These are phyloP conservation scores for Paraescarpia echinospica DNA, from an alignment of 1,140 invertebrate genomes.

Conservation along the genomic window DNA sequence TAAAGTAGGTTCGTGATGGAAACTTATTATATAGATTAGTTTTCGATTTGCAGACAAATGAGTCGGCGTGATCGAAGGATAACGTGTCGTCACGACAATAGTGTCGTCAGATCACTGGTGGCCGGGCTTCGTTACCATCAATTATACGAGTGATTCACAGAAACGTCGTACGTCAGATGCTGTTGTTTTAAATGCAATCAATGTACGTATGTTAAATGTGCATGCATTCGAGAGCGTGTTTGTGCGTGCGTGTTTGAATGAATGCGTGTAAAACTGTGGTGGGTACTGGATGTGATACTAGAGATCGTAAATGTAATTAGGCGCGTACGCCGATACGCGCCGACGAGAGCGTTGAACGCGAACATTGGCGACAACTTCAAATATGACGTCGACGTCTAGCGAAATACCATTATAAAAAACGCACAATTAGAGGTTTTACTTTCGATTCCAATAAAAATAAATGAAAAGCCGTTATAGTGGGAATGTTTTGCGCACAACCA, in stretches of 20 bases:
- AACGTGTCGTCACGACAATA: background rate
- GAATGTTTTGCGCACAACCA: too few species aligned
- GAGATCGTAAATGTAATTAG: too few species aligned
- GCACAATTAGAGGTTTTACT: too few species aligned
- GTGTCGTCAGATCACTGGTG: background rate
- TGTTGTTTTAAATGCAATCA: slow-evolving; percentile 1
- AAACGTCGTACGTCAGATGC: background rate
- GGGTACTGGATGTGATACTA: too few species aligned
- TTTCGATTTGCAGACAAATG: background rate
- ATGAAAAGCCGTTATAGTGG: too few species aligned
- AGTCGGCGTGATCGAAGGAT: background rate
- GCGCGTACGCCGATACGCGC: too few species aligned
- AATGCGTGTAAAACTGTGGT: background rate
- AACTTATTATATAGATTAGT: background rate
- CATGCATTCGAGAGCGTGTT: background rate
- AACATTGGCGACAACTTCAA: too few species aligned
- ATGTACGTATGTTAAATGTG: background rate
- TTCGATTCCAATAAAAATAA: too few species aligned
- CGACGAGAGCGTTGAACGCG: too few species aligned
- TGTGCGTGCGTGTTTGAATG: background rate
- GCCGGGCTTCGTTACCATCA: background rate
- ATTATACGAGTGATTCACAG: background rate
- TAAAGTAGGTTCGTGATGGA: background rate
- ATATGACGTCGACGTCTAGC: too few species aligned
- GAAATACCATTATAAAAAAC: too few species aligned